A percentile compares a stretch with the other conserved stretches of the same genome.
These are phyloP conservation scores for Myotis findleyi DNA, from an alignment of 2,797 vertebrate species.

Conservation along the genomic window DNA sequence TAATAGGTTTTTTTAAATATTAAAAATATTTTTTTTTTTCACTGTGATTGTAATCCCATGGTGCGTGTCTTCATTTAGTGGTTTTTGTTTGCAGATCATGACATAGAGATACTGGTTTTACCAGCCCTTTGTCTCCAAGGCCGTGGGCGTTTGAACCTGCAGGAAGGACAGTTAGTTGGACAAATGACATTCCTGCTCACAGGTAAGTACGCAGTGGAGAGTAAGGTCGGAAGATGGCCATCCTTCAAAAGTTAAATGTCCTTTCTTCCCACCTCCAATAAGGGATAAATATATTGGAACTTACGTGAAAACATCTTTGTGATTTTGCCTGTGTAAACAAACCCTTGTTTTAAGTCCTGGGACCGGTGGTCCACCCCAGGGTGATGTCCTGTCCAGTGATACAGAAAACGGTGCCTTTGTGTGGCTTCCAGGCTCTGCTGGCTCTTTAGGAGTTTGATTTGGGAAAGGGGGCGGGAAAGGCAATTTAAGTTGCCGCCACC, in stretches of 20 bases:
- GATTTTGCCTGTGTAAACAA: background rate
- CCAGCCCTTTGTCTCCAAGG: background rate
- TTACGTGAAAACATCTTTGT: constrained; percentile 1
- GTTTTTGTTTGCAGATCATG: background rate
- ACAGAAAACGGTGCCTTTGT: background rate
- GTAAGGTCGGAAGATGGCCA: background rate
- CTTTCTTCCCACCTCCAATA: background rate
- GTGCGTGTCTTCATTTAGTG: background rate
- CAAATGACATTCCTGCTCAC: background rate
- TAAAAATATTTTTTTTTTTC: background rate
- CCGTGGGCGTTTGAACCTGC: background rate
- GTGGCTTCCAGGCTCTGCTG: background rate
- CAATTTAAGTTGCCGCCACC: constrained; percentile 14
- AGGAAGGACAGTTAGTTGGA: constrained; percentile 30
- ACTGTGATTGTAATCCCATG: background rate
- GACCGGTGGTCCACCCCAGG: background rate
- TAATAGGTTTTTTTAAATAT: background rate
- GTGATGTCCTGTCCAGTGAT: background rate
- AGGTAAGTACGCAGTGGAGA: background rate
- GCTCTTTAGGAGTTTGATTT: constrained; percentile 36
- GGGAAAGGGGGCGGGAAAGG: background rate
- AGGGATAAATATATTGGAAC: background rate
- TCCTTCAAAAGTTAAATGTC: background rate
- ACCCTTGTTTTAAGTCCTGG: background rate
- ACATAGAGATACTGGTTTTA: background rate